Conservation (phyloP, 2,888 invertebrate genomes). For the Tinea pellionella region DNA sequence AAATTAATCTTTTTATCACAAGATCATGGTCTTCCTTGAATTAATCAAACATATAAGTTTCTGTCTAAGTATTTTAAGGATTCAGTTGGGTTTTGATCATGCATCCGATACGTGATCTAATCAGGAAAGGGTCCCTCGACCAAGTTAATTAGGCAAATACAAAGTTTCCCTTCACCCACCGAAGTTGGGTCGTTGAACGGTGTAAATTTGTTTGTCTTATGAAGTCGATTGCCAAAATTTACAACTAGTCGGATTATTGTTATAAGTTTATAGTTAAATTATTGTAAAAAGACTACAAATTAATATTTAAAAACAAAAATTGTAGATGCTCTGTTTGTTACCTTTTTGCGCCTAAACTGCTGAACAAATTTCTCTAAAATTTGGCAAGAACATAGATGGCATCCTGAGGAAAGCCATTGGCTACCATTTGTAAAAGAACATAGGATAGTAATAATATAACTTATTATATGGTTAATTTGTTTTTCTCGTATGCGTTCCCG, state of each 20-base stretch:
- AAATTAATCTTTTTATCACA: background rate
- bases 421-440: no score
- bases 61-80: background rate
- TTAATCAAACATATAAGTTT: background rate
- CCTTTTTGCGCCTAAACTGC: no score
- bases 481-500: no score
- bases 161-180: background rate
- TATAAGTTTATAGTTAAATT: background rate
- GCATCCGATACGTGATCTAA: conserved; percentile 11
- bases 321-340: no score
- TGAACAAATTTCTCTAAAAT: no score
- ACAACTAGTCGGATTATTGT: background rate
- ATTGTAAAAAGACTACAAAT: no score
- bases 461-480: no score
- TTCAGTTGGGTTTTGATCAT: conserved; percentile 4
- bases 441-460: no score
- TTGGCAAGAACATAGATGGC: no score
- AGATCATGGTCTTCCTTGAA: background rate
- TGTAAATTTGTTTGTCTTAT: background rate
- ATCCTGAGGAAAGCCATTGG: no score
- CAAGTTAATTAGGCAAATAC: conserved; percentile 10
- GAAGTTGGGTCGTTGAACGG: background rate
- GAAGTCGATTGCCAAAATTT: background rate
- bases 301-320: no score
- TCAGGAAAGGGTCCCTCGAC: conserved; percentile 3